These are phyloP conservation scores for Bovichtus diacanthus DNA, from an alignment of 2,797 vertebrate genomes.

Conservation along the genomic window DNA sequence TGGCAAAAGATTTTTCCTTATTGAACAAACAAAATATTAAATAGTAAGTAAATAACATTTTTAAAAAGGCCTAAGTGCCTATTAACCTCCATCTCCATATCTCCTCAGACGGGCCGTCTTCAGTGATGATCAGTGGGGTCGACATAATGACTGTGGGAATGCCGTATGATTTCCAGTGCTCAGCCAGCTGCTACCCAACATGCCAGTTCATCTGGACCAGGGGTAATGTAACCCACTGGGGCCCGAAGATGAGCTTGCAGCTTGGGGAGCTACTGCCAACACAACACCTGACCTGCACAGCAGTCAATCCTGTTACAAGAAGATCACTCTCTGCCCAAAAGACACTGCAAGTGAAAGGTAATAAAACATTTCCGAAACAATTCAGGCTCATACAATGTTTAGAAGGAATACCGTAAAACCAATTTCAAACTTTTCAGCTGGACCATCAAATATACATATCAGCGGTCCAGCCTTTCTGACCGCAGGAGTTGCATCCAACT, in stretches of 20 bases:
- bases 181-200: slow-evolving; percentile 23
- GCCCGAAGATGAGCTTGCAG: slow-evolving; percentile 17
- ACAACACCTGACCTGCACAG: slow-evolving; percentile 32
- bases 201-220: slow-evolving; percentile 50
- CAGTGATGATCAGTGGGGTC: slow-evolving; percentile 27
- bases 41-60: neutral
- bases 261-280: neutral
- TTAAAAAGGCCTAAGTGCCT: neutral
- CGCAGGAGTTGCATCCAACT: neutral
- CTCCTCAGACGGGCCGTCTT: slow-evolving; percentile 38
- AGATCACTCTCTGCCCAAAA: neutral
- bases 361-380: no score
- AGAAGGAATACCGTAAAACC: neutral
- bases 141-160: slow-evolving; percentile 24
- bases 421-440: slow-evolving; percentile 19
- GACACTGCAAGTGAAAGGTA: slow-evolving; percentile 35
- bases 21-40: neutral
- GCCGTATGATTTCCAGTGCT: slow-evolving; percentile 39
- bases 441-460: slow-evolving; percentile 33
- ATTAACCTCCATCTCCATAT: no score
- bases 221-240: slow-evolving; percentile 8
- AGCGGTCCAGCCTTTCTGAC: slow-evolving; percentile 23
- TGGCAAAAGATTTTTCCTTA: neutral
- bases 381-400: accelerated
- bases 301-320: slow-evolving; percentile 10